phyloP scores from a whole-genome alignment of 2,113 vertebrate genomes.

The Ondatra zibethicus region DNA sequence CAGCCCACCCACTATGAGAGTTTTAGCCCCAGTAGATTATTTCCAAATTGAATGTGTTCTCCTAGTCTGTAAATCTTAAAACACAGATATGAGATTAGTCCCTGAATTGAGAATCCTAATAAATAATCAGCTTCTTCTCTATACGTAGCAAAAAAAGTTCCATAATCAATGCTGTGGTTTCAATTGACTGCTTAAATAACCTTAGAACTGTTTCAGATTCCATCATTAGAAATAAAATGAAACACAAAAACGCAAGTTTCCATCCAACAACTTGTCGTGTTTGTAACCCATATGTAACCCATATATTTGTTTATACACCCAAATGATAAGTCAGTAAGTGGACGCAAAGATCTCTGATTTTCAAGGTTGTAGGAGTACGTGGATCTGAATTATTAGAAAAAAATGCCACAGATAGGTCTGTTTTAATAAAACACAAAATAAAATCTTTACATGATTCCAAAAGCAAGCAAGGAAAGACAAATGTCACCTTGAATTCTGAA shows the following conservation, averaged over 20 bases:
- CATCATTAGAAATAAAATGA: slow-evolving; percentile 70
- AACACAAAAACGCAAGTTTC: slow-evolving; percentile 68
- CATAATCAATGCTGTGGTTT: slow-evolving; percentile 71
- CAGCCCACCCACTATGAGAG: not conserved
- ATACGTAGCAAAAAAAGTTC: slow-evolving; percentile 1
- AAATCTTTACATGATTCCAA: slow-evolving; percentile 54
- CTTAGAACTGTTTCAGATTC: slow-evolving; percentile 62
- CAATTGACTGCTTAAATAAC: slow-evolving; percentile 64
- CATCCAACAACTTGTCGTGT: slow-evolving; percentile 40
- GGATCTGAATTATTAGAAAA: slow-evolving; percentile 56
- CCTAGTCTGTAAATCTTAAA: not conserved
- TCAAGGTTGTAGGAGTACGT: slow-evolving; percentile 44
- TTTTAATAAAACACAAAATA: slow-evolving; percentile 60
- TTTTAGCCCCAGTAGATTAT: not conserved
- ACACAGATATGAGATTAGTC: not conserved
- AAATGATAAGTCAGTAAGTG: slow-evolving; percentile 64
- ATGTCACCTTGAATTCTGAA: not conserved
- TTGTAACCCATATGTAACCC: slow-evolving; percentile 44
- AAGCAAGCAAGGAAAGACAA: not conserved
- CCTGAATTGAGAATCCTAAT: not conserved
- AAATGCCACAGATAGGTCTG: slow-evolving; percentile 43
- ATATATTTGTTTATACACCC: slow-evolving; percentile 27
- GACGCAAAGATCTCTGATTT: slow-evolving; percentile 24
- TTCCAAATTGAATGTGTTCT: not conserved
- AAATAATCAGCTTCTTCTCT: not conserved